phyloP scores from a whole-genome alignment of 2,888 invertebrate genomes.

The Noctua fimbriata region DNA sequence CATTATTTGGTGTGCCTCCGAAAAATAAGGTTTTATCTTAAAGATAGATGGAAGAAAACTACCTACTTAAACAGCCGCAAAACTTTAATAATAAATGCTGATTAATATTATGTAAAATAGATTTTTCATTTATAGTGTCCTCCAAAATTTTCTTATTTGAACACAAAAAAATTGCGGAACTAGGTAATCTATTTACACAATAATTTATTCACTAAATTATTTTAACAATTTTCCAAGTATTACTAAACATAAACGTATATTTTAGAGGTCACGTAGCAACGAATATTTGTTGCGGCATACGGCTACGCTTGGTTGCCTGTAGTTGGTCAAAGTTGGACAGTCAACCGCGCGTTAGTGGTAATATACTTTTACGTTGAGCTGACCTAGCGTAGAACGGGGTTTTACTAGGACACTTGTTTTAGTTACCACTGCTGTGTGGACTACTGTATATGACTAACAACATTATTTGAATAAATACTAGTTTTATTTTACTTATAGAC shows the following conservation, averaged over 20 bases:
- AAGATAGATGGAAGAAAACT: no score
- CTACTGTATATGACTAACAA: neutral
- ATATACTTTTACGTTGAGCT: neutral
- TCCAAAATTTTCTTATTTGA: no score
- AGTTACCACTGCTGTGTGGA: neutral
- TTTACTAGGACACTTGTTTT: neutral
- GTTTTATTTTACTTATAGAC: neutral
- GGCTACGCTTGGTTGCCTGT: conserved; percentile 35
- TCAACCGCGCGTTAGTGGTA: no score
- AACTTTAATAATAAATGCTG: no score
- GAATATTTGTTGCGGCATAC: conserved; percentile 32
- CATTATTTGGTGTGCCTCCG: no score
- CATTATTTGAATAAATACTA: conserved; percentile 14
- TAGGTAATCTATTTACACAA: neutral
- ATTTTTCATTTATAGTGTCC: no score
- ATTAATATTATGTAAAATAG: no score
- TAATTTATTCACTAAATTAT: neutral
- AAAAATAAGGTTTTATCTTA: no score
- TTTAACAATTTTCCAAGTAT: conserved; percentile 18
- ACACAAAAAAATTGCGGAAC: no score
- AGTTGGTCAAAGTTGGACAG: conserved; percentile 30
- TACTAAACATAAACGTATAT: conserved; percentile 27
- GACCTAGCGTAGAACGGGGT: neutral
- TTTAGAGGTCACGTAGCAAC: conserved; percentile 51
- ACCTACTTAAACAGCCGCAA: no score